These are phyloP conservation scores for Beroe ovata DNA, from an alignment of 37 sponge, comb jelly and placozoan species.

Conservation along the genomic window DNA sequence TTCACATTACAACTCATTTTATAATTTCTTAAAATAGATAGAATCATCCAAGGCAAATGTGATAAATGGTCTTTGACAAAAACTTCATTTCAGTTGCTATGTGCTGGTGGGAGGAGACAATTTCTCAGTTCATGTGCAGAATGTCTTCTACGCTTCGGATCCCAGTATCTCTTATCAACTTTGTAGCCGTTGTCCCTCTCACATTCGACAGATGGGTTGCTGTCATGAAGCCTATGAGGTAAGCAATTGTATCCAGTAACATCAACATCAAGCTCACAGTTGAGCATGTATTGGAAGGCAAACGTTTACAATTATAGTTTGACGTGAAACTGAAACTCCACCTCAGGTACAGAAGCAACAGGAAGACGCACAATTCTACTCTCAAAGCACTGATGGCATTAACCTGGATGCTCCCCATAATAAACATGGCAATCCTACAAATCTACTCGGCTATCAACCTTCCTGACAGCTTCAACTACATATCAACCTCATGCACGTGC, in stretches of 20 bases:
- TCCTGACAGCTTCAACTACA: neutral
- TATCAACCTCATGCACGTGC: neutral
- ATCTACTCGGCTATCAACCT: neutral
- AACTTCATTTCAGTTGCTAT: neutral
- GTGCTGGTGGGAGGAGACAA: neutral
- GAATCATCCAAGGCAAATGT: no score
- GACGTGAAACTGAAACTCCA: no score
- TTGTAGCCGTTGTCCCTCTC: slow-evolving; percentile 12
- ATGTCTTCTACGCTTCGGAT: neutral
- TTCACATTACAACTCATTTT: no score
- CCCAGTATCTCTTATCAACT: neutral
- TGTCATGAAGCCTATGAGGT: neutral
- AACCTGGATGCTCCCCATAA: neutral
- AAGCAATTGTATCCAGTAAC: neutral
- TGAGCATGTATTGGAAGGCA: no score
- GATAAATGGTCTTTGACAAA: no score
- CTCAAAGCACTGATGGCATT: neutral
- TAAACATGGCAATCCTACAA: neutral
- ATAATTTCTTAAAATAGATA: no score
- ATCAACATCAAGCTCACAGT: no score
- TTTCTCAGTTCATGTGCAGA: neutral
- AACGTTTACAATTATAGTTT: no score
- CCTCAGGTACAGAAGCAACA: slow-evolving; percentile 28
- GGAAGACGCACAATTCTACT: neutral
- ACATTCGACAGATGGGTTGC: slow-evolving; percentile 1